Conservation (phyloP, 2,888 invertebrate genomes). For the Tenthredo distinguenda region DNA sequence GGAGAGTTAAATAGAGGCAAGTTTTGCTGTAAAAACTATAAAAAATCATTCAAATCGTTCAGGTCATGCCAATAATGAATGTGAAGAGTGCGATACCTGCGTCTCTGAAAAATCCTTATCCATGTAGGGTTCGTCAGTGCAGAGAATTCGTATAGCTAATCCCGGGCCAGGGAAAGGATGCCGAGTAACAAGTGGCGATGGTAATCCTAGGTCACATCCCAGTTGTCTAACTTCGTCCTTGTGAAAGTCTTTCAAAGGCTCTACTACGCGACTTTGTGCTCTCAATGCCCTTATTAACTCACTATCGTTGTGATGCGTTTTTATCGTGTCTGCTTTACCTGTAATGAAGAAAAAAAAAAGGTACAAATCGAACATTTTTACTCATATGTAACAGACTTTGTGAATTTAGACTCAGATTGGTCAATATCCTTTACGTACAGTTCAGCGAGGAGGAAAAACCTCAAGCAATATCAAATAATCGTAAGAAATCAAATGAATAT, state of each 20-base stretch:
- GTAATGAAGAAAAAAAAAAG: neutral
- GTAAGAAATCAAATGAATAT: neutral
- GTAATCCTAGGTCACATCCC: slow-evolving; percentile 94
- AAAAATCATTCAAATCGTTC: neutral
- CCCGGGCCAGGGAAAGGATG: slow-evolving; percentile 99
- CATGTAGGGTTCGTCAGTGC: slow-evolving; percentile 96
- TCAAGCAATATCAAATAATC: neutral
- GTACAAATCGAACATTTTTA: slow-evolving; percentile 38
- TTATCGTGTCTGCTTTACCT: slow-evolving; percentile 95
- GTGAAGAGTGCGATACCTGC: slow-evolving; percentile 80
- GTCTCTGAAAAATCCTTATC: slow-evolving; percentile 98
- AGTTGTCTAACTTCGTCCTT: slow-evolving; percentile 97
- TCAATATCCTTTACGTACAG: neutral
- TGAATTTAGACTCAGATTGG: neutral
- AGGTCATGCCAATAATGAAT: neutral
- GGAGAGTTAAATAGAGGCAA: slow-evolving; percentile 7
- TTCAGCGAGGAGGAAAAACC: neutral
- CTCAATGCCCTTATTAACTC: slow-evolving; percentile 91
- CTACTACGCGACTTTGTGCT: slow-evolving; percentile 92
- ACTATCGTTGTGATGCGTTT: slow-evolving; percentile 99
- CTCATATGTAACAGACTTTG: neutral
- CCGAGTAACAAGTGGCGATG: slow-evolving; percentile 91
- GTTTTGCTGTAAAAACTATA: neutral
- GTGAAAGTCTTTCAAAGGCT: slow-evolving; percentile 99
- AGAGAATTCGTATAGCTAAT: slow-evolving; percentile 96